Evolutionary conservation across 1,140 invertebrate species (phyloP).

Genomic region (Yoshiicerus persimilis): DNA sequence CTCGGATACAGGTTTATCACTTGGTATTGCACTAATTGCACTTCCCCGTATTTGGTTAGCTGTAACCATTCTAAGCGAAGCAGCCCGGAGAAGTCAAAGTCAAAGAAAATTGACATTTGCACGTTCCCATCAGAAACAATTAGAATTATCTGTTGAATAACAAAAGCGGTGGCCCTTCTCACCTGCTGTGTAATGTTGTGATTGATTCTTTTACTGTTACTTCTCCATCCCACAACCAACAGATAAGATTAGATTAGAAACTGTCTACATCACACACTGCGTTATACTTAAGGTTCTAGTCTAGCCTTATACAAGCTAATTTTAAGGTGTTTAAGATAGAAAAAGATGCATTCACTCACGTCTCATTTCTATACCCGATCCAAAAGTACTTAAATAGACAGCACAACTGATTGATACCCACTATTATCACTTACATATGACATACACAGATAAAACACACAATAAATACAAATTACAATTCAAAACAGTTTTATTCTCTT

Average conservation of each 20-base stretch:
- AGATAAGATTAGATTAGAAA: neutral
- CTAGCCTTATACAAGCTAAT: neutral
- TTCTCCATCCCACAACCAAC: neutral
- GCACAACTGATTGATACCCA: neutral
- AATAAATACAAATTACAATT: no score
- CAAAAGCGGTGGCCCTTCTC: neutral
- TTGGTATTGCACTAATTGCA: neutral
- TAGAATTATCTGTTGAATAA: neutral
- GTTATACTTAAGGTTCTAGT: neutral
- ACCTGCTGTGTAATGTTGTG: neutral
- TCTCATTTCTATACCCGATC: neutral
- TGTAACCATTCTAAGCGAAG: neutral
- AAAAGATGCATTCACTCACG: neutral
- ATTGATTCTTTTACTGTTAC: neutral
- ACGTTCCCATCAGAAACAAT: neutral
- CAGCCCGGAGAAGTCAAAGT: neutral
- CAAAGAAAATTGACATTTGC: neutral
- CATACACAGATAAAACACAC: no score
- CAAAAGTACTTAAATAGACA: neutral
- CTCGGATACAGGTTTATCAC: neutral
- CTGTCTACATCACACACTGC: neutral
- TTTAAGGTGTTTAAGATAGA: neutral
- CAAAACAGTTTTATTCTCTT: no score
- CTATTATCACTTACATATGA: neutral
- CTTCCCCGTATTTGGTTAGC: neutral